A percentile compares a stretch with the other conserved stretches of the same genome.
These are phyloP conservation scores for Odontophorus gujanensis DNA, from an alignment of 2,113 vertebrate genomes.

Conservation along the genomic window DNA sequence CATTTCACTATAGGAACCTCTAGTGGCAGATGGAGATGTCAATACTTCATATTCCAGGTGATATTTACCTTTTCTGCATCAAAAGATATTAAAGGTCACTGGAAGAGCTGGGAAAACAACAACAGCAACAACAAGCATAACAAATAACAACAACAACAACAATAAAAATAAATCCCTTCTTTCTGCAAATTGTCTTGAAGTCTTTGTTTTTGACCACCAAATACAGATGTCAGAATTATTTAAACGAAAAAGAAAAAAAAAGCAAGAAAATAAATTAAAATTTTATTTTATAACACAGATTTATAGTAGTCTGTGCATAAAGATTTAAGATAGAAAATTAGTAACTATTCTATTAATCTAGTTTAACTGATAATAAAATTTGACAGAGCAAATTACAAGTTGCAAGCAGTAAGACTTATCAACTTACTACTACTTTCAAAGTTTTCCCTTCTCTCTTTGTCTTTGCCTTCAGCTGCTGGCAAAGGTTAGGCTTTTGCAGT, in stretches of 20 bases:
- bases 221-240: conserved; percentile 50
- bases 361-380: conserved; percentile 78
- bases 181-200: conserved; percentile 40
- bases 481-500: conserved; percentile 76
- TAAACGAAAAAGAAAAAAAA: background rate
- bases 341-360: conserved; percentile 78
- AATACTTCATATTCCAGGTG: background rate
- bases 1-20: conserved; percentile 64
- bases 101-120: background rate
- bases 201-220: conserved; percentile 30
- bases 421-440: conserved; percentile 78
- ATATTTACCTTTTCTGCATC: conserved; percentile 2
- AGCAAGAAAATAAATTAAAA: conserved; percentile 63
- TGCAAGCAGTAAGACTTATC: conserved; percentile 72
- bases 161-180: conserved; percentile 17
- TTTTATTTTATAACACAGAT: conserved; percentile 58
- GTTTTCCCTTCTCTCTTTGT: conserved; percentile 57
- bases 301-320: conserved; percentile 26
- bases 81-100: conserved; percentile 8
- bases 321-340: conserved; percentile 73
- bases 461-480: conserved; percentile 74
- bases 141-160: background rate
- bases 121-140: background rate
- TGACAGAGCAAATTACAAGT: conserved; percentile 77
- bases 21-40: conserved; percentile 54